Base-by-base conservation (phyloP, 2,113 vertebrate species). In the Phyllopteryx taeniolatus region DNA sequence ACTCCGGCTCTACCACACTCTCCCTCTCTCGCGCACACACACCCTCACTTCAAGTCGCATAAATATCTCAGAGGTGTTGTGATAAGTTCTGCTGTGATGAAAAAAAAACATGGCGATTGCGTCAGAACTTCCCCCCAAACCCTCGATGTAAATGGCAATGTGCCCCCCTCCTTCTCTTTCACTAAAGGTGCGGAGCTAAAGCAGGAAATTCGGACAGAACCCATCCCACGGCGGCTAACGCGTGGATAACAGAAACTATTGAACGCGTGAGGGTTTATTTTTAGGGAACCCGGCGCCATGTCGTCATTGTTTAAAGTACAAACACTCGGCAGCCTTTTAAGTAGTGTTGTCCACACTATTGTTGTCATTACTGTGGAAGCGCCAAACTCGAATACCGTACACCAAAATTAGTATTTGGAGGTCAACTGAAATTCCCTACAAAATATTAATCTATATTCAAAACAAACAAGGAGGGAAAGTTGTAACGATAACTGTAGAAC, bases 121-220 rank as follows among this genome's bases (percentile, higher is more conserved):
- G 42, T 17, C 15, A 20, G 33, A 33, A 54, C 33, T 72, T 70
- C 57, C 33, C 27, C 17, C 17, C 61, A 5, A 66, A 70, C 1
- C 53, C 62, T n/a, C 35, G 11, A 0, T 47, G 70, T 69, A 56
- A 76, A 61, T 43, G 67, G 54, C 49, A 70, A 72, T 78, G 43
- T 46, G 69, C 69, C 46, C 61, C 35, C 49, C 82, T 80, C 74
- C 64, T 44, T 65, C 17, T 85, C 75, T 80, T 7, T 78, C 82
- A 74, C 4, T 70, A 43, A 72, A 72, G 59, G 31, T 33, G 35
- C 6, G 13, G 14, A 17, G 31, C 51, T 46, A 35, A 10, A 88
- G 77, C 84, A 89, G 87, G 84, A 90, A 89, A 84, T 85, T 73
- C 60, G 77, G 46, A 22, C 27, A 31, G 42, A 72, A 67, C 4